phyloP scores from a whole-genome alignment of 1,140 invertebrate species.

The Streblospio benedicti region DNA sequence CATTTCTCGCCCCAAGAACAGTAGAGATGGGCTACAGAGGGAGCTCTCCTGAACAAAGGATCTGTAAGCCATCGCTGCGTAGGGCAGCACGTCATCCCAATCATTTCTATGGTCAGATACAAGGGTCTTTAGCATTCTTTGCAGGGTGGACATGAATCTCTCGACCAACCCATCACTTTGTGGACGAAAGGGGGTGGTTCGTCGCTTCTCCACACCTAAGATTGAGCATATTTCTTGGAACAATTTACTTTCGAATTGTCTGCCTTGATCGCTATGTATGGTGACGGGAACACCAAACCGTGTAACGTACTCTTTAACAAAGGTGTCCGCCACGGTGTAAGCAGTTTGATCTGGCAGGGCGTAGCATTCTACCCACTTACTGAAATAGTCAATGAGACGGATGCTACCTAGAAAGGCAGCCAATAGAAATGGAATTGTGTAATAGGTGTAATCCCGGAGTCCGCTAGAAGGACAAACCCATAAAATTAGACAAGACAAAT shows the following conservation, averaged over 20 bases:
- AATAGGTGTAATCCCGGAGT: too few species aligned
- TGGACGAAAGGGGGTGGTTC: constrained; percentile 8
- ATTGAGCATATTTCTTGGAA: neutral
- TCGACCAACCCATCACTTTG: constrained; percentile 13
- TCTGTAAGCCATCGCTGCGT: constrained; percentile 5
- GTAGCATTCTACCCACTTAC: constrained; percentile 41
- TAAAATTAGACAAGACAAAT: too few species aligned
- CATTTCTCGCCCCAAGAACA: constrained; percentile 13
- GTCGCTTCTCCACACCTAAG: neutral
- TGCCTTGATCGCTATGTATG: constrained; percentile 34
- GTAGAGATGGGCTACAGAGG: neutral
- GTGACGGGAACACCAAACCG: constrained; percentile 37
- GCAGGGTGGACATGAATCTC: constrained; percentile 11
- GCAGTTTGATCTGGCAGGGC: constrained; percentile 41
- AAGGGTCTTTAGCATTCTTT: constrained; percentile 17
- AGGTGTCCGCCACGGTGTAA: constrained; percentile 31
- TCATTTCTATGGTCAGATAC: constrained; percentile 7
- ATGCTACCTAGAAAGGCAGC: too few species aligned
- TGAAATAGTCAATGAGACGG: constrained; percentile 47
- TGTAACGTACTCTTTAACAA: constrained; percentile 35
- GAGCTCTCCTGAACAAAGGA: neutral
- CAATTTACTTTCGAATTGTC: constrained; percentile 2
- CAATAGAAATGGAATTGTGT: too few species aligned
- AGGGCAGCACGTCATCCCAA: constrained; percentile 6
- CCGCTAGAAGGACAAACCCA: too few species aligned